phyloP scores from a whole-genome alignment of 2,113 vertebrate species.

The Forbesichthys papilliferus region DNA sequence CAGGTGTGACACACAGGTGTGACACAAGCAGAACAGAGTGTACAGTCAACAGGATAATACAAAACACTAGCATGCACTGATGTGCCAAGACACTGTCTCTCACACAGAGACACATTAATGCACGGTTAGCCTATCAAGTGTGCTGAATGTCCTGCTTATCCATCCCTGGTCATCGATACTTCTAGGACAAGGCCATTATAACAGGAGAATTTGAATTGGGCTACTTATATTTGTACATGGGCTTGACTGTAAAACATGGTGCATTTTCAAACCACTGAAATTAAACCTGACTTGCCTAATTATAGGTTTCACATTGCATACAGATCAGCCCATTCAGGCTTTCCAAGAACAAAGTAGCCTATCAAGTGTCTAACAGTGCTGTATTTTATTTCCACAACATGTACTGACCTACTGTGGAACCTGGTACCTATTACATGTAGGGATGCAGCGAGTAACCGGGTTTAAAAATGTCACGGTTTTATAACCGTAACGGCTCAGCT shows the following conservation, averaged over 20 bases:
- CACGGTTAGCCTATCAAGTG: not conserved
- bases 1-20: too few species aligned
- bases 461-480: too few species aligned
- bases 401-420: not conserved
- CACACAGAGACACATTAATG: not conserved
- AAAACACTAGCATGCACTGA: too few species aligned
- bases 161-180: conserved; percentile 24
- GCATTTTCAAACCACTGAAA: conserved; percentile 4
- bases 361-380: not conserved
- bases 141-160: conserved; percentile 4
- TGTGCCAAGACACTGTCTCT: too few species aligned
- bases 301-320: conserved; percentile 5
- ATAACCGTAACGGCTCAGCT: too few species aligned
- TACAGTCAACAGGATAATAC: too few species aligned
- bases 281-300: not conserved
- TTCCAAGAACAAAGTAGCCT: not conserved
- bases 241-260: not conserved
- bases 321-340: not conserved
- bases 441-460: too few species aligned
- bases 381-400: not conserved
- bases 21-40: too few species aligned
- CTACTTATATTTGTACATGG: not conserved
- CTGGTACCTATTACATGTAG: not conserved
- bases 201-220: not conserved
- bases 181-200: not conserved